Conservation (phyloP, 2,797 vertebrate species). For the Dermochelys coriacea region DNA sequence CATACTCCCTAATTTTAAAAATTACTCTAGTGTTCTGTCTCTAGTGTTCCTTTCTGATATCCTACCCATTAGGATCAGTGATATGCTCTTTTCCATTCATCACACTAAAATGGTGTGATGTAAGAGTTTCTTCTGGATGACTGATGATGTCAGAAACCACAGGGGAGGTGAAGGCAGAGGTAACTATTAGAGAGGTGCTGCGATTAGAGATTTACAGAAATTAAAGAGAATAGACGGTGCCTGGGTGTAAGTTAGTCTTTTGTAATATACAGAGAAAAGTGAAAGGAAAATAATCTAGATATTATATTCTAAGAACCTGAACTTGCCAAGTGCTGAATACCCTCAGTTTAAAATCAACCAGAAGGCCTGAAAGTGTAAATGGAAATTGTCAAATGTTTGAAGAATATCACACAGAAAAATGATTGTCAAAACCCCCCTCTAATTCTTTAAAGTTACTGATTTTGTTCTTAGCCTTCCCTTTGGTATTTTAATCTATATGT, state of each 20-base stretch:
- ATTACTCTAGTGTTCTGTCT: not conserved
- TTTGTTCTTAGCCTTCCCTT: not conserved
- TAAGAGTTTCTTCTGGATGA: not conserved
- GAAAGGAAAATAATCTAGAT: accelerated
- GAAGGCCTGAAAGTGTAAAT: not conserved
- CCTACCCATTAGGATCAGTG: not conserved
- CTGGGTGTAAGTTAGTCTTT: not conserved
- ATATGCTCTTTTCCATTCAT: not conserved
- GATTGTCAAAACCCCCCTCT: not conserved
- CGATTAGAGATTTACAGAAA: not conserved
- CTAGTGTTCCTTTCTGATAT: accelerated
- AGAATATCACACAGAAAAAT: not conserved
- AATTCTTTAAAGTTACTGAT: not conserved
- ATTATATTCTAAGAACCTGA: not conserved
- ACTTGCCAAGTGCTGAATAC: accelerated
- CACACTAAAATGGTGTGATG: accelerated
- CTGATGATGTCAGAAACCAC: not conserved
- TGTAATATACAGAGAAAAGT: not conserved
- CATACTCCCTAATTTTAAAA: accelerated
- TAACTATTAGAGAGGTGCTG: not conserved
- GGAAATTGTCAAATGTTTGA: not conserved
- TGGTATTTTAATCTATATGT: not conserved
- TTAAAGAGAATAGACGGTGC: not conserved
- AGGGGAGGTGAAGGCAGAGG: not conserved
- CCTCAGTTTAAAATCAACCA: not conserved